phyloP scores from a whole-genome alignment of 2,797 vertebrate species.

The Megaceryle alcyon region DNA sequence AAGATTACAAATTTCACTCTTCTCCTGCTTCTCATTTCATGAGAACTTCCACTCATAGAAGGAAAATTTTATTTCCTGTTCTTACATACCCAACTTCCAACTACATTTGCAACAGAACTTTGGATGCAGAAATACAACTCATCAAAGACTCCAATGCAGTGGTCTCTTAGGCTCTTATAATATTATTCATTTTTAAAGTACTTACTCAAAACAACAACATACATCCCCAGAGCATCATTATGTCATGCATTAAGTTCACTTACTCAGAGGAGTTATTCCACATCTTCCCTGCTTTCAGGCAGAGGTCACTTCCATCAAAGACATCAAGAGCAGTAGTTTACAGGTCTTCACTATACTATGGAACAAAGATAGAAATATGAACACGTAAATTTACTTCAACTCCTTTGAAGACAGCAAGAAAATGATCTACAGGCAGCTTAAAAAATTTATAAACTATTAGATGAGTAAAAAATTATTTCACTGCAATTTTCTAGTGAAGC shows the following conservation, averaged over 20 bases:
- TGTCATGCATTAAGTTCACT: not conserved
- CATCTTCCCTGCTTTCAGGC: not conserved
- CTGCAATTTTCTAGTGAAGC: not conserved
- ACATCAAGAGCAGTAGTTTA: not conserved
- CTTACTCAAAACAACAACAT: not conserved
- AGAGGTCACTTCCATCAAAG: not conserved
- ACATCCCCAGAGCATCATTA: not conserved
- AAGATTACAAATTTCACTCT: not conserved
- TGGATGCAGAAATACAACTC: not conserved
- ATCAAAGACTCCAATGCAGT: not conserved
- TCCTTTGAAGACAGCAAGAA: not conserved
- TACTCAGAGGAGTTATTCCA: not conserved
- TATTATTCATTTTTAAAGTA: not conserved
- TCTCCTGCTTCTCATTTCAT: not conserved
- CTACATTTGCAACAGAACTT: not conserved
- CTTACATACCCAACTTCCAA: not conserved
- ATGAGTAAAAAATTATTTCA: not conserved
- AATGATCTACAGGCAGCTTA: not conserved
- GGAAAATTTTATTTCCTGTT: not conserved
- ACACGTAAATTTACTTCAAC: not conserved
- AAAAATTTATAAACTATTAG: not conserved
- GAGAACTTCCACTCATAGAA: not conserved
- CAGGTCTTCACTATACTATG: not conserved
- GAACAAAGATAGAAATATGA: not conserved
- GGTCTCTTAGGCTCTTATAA: not conserved